Base-by-base conservation (phyloP, 2,888 invertebrate species). In the Tenthredo scrophulariae region DNA sequence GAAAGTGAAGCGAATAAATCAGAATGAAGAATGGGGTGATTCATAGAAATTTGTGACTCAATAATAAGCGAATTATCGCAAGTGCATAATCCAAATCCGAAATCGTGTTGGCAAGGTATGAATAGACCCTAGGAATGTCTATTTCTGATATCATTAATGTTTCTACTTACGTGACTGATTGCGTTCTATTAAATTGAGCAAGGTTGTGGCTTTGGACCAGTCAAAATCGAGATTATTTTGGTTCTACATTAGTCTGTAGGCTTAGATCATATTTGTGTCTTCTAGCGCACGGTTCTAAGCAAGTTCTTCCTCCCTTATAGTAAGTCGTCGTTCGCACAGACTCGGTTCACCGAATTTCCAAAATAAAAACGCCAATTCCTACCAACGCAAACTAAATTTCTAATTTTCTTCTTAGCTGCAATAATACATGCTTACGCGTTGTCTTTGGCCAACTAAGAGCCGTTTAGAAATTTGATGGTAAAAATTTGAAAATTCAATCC, bases 261-360 rank as follows among this genome's bases (percentile, higher is more conserved):
- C 80, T 80, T 80, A 80, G 80, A 80, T 80, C 80, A 80, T 80
- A 80, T 80, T 80, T 80, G 80, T 80, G 80, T 80, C 80, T 80
- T 40, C 58, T 50, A 22, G 50, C 62, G 80, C 62, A 50, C 58
- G 80, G 80, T 62, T 80, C 80, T 54, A 77, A 77, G 33, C 77
- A 54, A 50, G 29, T 40, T 54, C 33, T 33, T 22, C 26, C 50
- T 29, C n/a, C 46, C 77, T 26, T 33, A 33, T n/a, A 77, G 54
- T 77, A 77, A 77, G 46, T 54, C 54, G 77, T 54, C 10, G 15
- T 6, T 77, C 54, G 33, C 67, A 67, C 18, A 18, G 33, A 33
- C 33, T 33, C 67, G 33, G 33, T 33, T 67, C 18, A 67, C 33
- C 18, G 7, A 33, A 33, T 18, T 18, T 33, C 0, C 26, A 18